phyloP scores from a whole-genome alignment of 2,113 vertebrate genomes.

The Phalacrocorax brasilianus region DNA sequence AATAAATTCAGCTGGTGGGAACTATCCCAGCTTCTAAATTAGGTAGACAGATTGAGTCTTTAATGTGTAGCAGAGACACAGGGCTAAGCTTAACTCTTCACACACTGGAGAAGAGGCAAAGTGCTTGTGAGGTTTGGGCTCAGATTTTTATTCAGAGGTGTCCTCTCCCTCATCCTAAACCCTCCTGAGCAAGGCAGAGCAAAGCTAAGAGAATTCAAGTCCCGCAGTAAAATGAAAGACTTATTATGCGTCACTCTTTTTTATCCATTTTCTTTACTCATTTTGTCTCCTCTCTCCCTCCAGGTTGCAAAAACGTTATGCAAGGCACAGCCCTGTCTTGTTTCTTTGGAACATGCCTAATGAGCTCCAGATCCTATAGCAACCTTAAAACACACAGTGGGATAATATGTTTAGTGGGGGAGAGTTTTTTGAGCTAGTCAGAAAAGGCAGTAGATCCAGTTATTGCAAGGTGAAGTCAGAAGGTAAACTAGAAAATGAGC shows the following conservation, averaged over 20 bases:
- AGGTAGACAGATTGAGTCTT: neutral
- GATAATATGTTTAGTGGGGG: neutral
- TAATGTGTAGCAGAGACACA: neutral
- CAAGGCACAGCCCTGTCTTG: neutral
- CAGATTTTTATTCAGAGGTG: neutral
- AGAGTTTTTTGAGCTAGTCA: neutral
- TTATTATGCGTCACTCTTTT: neutral
- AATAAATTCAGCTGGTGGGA: slow-evolving; percentile 16
- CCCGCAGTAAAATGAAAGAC: neutral
- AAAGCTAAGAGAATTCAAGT: neutral
- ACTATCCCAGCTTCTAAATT: neutral
- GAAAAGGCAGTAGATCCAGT: neutral
- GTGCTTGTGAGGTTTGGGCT: neutral
- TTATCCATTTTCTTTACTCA: neutral
- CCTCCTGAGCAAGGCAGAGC: neutral
- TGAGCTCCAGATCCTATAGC: neutral
- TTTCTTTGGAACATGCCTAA: neutral
- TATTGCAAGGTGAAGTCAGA: slow-evolving; percentile 4
- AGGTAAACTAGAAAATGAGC: slow-evolving; percentile 19
- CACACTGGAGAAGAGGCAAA: neutral
- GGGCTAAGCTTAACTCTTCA: neutral
- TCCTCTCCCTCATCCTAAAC: neutral
- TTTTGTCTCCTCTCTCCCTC: neutral
- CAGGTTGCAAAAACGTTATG: neutral
- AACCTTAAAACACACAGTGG: neutral